Evolutionary conservation across 2,797 vertebrate species (phyloP), one percentile per base, ranked within the genome.

Genomic region (Calcarius lapponicus): DNA sequence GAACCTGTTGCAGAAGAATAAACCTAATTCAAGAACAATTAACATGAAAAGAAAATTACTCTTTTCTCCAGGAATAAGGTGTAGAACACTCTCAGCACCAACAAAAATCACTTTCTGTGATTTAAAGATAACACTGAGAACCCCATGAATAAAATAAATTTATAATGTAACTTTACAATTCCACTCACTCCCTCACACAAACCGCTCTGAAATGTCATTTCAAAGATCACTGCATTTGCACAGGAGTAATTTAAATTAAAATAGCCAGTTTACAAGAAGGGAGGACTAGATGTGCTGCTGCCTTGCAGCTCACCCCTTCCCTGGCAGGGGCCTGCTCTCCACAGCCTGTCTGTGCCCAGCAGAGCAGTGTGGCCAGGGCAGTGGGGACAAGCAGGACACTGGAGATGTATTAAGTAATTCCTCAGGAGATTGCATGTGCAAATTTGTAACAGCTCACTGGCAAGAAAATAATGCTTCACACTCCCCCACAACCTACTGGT

Each of bases 401-500:
- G 31, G 73, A 61, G 50, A 69, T 60, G 45, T 13, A 91, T 66
- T 34, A 31, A 87, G 42, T 32, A 86, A 82, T 57, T 67, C 48
- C 69, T 48, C 18, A 57, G 48, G 53, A 81, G 90, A 79, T 1
- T 56, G 51, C 58, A 82, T 82, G 60, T 89, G 61, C 76, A 93
- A 64, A 78, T 71, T 71, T 54, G 1, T 66, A 92, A 67, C 80
- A 83, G 69, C 76, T 93, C 69, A 73, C 51, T 94, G 93, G 54
- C 54, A 88, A 79, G 73, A 86, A 94, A 86, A 64, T 91, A 90
- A 86, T 48, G 43, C 51, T 95, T 94, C 80, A 62, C 60, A 95
- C 89, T 91, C 86, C 91, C 70, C 74, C 66, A 57, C 58, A 89
- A 7, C 82, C 36, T 43, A 75, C 54, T 86, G 76, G 56, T 80